These are phyloP conservation scores for Macaca fascicularis DNA, from an alignment of 2,113 vertebrate genomes.

Conservation along the genomic window DNA sequence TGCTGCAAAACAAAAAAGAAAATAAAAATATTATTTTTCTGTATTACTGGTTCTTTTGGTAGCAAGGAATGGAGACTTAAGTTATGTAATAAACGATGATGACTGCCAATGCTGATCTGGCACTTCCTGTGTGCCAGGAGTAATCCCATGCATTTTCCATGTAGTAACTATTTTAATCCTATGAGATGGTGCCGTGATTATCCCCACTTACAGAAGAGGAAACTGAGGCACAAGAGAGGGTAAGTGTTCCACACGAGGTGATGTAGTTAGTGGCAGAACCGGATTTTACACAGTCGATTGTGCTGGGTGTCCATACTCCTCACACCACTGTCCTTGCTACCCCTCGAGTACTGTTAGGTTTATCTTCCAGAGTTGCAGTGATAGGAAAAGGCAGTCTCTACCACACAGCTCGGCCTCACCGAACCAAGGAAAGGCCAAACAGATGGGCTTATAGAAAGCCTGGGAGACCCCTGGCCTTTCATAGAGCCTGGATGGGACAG, in stretches of 20 bases:
- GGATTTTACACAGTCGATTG: not conserved
- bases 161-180: not conserved
- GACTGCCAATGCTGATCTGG: not conserved
- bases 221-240: not conserved
- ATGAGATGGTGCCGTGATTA: not conserved
- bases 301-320: too few species aligned
- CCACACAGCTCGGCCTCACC: not conserved
- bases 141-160: not conserved
- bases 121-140: not conserved
- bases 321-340: not conserved
- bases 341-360: not conserved
- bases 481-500: not conserved
- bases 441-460: not conserved
- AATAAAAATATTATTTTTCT: not conserved
- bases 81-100: not conserved
- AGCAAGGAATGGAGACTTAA: not conserved
- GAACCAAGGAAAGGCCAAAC: not conserved
- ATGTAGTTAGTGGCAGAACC: not conserved
- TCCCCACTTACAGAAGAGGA: not conserved
- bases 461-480: not conserved
- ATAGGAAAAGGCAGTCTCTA: not conserved
- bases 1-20: constrained; percentile 79
- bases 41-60: not conserved
- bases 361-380: not conserved
- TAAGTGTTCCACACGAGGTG: not conserved